These are phyloP conservation scores for Peromyscus maniculatus DNA, from an alignment of 2,113 vertebrate species.

Conservation along the genomic window DNA sequence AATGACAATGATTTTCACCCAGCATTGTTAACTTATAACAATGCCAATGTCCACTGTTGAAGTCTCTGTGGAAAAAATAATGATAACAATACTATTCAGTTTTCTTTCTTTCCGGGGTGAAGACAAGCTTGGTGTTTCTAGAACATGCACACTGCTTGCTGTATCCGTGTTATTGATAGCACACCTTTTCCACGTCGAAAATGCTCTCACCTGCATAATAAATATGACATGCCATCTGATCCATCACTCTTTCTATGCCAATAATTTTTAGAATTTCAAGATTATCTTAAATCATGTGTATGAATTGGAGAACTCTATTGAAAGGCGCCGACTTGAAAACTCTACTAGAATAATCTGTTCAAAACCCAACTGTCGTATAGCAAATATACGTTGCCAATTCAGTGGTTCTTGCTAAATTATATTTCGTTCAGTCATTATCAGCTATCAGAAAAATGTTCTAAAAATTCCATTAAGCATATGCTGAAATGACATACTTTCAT, in stretches of 20 bases:
- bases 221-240: background rate
- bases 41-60: background rate
- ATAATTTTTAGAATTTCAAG: background rate
- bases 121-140: background rate
- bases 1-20: background rate
- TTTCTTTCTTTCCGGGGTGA: background rate
- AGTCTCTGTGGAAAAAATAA: background rate
- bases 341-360: background rate
- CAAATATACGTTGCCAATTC: fast-evolving
- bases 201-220: background rate
- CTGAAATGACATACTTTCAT: background rate
- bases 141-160: background rate
- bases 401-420: background rate
- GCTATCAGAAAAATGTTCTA: background rate
- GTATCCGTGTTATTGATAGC: background rate
- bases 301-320: background rate
- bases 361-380: background rate
- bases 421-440: background rate
- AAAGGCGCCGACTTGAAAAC: background rate
- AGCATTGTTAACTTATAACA: slow-evolving; percentile 9
- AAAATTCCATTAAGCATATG: background rate
- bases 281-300: background rate
- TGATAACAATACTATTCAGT: background rate
- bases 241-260: background rate
- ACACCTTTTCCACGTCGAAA: slow-evolving; percentile 10